Evolutionary conservation across 2,113 vertebrate genomes (phyloP).

Genomic region (Lepidothrix coronata): DNA sequence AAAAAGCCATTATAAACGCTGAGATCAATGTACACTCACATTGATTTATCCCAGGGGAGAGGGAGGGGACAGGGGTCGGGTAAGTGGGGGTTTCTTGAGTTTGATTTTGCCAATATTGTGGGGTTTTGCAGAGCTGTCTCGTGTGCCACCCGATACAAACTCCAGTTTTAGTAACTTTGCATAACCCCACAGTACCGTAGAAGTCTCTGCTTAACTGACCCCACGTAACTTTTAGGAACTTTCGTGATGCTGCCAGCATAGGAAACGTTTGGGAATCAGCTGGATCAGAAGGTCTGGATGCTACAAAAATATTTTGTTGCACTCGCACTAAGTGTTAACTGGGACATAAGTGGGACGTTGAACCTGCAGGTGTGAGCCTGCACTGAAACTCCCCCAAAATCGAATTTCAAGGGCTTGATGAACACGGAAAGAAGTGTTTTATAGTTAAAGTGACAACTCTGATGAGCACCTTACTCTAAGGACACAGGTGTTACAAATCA

Average conservation of each 20-base stretch:
- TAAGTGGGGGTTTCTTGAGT: background rate
- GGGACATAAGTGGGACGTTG: background rate
- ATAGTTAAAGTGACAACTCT: background rate
- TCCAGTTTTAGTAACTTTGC: background rate
- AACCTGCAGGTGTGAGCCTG: background rate
- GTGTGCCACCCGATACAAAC: background rate
- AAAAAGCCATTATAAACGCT: background rate
- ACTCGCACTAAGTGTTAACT: rapidly evolving
- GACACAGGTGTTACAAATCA: background rate
- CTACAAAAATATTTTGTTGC: background rate
- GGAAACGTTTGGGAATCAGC: background rate
- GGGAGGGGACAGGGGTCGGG: background rate
- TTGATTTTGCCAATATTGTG: conserved; percentile 23
- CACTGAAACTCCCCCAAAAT: rapidly evolving
- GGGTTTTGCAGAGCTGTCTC: conserved; percentile 28
- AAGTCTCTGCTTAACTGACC: conserved; percentile 29
- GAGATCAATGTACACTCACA: background rate
- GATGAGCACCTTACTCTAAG: background rate
- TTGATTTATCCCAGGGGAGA: background rate
- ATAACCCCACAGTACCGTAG: conserved; percentile 29
- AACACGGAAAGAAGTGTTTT: rapidly evolving
- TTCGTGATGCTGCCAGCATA: background rate
- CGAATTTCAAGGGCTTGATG: background rate
- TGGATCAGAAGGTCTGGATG: background rate
- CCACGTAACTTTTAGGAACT: conserved; percentile 1